Conservation (phyloP, 2,888 invertebrate genomes). For the Andrena praecox region DNA sequence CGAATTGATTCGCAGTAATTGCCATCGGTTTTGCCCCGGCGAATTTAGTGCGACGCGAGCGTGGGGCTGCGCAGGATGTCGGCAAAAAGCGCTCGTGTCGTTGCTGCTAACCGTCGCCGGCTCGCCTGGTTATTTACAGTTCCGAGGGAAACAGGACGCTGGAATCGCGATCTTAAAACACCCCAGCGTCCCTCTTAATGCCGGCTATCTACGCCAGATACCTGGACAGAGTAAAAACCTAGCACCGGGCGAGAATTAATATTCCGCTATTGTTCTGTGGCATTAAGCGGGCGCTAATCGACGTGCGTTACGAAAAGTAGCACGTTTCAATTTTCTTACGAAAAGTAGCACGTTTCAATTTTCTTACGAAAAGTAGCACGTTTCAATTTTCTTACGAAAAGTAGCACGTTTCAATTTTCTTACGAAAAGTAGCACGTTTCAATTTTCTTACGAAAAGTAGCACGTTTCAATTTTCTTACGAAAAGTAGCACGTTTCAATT, state of each 20-base stretch:
- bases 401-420: too few species aligned
- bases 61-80: neutral
- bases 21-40: constrained; percentile 18
- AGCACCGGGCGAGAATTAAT: neutral
- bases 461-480: too few species aligned
- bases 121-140: constrained; percentile 9
- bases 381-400: too few species aligned
- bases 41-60: constrained; percentile 8
- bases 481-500: too few species aligned
- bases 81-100: constrained; percentile 1
- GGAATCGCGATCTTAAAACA: constrained; percentile 15
- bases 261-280: neutral
- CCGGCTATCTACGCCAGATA: neutral
- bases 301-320: too few species aligned
- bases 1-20: constrained; percentile 42
- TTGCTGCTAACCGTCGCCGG: neutral
- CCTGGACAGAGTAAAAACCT: neutral
- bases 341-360: too few species aligned
- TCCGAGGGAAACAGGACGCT: neutral
- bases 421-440: too few species aligned
- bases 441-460: too few species aligned
- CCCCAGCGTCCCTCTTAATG: constrained; percentile 13
- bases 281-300: too few species aligned
- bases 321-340: too few species aligned
- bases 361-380: too few species aligned